Evolutionary conservation across 2,888 invertebrate genomes (phyloP), one percentile per base, ranked within the genome.

Genomic region (Chrysodeixis includens): DNA sequence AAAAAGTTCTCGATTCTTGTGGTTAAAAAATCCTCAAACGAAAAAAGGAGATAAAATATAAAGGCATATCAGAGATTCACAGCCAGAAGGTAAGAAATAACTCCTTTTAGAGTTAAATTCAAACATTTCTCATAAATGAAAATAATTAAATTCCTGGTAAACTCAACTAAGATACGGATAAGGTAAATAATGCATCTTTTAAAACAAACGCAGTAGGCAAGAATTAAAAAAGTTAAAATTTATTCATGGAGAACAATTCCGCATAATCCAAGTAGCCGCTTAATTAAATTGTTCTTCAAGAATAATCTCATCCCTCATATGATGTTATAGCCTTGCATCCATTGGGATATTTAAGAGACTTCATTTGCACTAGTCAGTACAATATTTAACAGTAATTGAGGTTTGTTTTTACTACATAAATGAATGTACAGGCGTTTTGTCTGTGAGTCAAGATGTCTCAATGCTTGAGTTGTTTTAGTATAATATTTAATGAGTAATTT

Each of bases 211-310:
- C 30, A 56, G 55, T 56, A 63, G 53, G 62, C 68, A 63, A 75
- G 56, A 69, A 75, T 78, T 76, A 69, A 69, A 83, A 26, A 80
- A 79, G 67, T 74, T 73, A 53, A 67, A 79, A 75, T 81, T 74
- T 81, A 83, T 83, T 83, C 83, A 78, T 76, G 69, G 62, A 55
- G 76, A 80, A 80, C 69, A 76, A 83, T 81, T 78, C 70, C 65
- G 55, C 62, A 72, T 83, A 83, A 83, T 82, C 78, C 75, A 78
- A 83, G 83, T 81, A 76, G 76, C 74, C 74, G 76, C 79, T 81
- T 83, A 83, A 83, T 83, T 83, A 83, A 83, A 83, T 82, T 83
- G 83, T 81, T 83, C 79, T 79, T 74, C 66, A 81, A 82, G 83
- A 83, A 83, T 83, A 83, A 83, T 83, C 78, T 78, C 75, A 71